Percentiles rank a stretch among this genome's conserved stretches.
These are phyloP conservation scores for Drosophila nigritarsus DNA, from an alignment of 2,888 invertebrate species.

Conservation along the genomic window DNA sequence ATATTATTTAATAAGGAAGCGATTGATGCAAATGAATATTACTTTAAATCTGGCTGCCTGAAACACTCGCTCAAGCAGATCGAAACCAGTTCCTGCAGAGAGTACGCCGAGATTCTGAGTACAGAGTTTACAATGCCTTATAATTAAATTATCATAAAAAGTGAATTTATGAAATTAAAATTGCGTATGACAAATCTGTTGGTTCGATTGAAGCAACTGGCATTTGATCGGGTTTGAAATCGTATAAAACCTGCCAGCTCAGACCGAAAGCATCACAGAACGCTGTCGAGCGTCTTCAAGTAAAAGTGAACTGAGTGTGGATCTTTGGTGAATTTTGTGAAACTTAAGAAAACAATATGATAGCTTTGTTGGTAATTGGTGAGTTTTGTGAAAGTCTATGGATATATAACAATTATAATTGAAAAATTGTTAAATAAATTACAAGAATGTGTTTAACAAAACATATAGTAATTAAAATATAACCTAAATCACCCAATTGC, in stretches of 20 bases:
- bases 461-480: not conserved
- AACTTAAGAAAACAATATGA: conserved; percentile 38
- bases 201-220: conserved; percentile 16
- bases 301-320: conserved; percentile 7
- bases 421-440: not conserved
- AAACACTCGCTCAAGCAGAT: conserved; percentile 23
- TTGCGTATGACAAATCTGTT: conserved; percentile 38
- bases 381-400: conserved; percentile 16
- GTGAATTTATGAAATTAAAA: conserved; percentile 15
- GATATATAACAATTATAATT: not conserved
- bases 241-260: conserved; percentile 54
- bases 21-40: conserved; percentile 36
- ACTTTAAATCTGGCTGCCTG: conserved; percentile 22
- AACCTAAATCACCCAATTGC: not conserved
- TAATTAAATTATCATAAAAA: conserved; percentile 41
- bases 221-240: conserved; percentile 26
- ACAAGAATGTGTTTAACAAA: not conserved
- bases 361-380: conserved; percentile 50
- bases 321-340: not conserved
- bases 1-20: conserved; percentile 58
- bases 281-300: conserved; percentile 25
- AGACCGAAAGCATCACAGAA: conserved; percentile 48
- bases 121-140: conserved; percentile 7
- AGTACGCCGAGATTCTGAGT: not conserved
- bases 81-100: conserved; percentile 59